phyloP scores from a whole-genome alignment of 1,140 invertebrate genomes.

The Pogonus chalceus region DNA sequence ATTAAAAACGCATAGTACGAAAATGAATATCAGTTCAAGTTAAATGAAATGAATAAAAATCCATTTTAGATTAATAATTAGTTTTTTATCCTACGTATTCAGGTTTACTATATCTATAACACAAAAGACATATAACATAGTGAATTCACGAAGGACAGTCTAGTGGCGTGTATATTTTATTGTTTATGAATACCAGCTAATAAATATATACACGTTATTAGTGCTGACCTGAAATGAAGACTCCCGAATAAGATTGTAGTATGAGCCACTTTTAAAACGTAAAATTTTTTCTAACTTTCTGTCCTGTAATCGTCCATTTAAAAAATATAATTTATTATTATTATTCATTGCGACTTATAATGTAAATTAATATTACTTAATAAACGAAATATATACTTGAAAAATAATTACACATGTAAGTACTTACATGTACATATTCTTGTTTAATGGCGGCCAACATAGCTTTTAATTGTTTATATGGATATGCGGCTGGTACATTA shows the following conservation, averaged over 20 bases:
- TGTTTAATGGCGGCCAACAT: constrained; percentile 26
- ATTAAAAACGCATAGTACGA: no score
- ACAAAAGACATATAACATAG: background rate
- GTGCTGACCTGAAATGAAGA: background rate
- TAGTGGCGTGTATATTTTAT: background rate
- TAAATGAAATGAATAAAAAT: no score
- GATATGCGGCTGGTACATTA: constrained; percentile 43
- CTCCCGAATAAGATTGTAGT: background rate
- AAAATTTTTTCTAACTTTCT: background rate
- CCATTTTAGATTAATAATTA: background rate
- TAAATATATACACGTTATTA: background rate
- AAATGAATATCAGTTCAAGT: no score
- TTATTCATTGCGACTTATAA: background rate
- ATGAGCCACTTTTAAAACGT: background rate
- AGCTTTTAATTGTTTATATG: constrained; percentile 30
- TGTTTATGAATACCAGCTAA: background rate
- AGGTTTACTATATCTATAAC: background rate
- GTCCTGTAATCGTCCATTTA: background rate
- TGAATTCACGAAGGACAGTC: background rate
- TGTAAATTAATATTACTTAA: background rate
- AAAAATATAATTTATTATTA: background rate
- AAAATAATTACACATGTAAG: background rate
- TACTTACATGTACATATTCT: constrained; percentile 26
- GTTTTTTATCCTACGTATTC: background rate
- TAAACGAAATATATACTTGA: background rate